phyloP scores from a whole-genome alignment of 2,888 invertebrate species.

The Melanargia galathea region DNA sequence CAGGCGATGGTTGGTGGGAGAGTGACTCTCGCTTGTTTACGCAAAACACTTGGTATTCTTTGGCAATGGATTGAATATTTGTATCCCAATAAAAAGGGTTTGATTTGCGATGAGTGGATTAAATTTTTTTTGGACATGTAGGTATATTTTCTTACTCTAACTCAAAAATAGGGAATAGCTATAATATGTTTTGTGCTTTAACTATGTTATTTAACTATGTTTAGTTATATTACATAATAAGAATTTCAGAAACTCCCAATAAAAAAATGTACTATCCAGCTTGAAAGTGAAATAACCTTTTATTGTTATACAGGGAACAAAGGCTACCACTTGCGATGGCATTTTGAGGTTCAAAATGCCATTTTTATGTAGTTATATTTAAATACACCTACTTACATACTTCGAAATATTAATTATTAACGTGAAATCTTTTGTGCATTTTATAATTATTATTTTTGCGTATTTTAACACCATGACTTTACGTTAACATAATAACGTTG shows the following conservation, averaged over 20 bases:
- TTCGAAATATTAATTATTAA: neutral
- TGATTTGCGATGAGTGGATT: too few relatives aligned
- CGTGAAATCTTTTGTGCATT: too few relatives aligned
- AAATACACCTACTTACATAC: neutral
- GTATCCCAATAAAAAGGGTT: too few relatives aligned
- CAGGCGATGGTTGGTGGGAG: too few relatives aligned
- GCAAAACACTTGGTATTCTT: too few relatives aligned
- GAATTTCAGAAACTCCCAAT: constrained; percentile 1
- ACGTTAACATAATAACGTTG: too few relatives aligned
- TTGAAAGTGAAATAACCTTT: constrained; percentile 15
- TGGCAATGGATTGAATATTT: too few relatives aligned
- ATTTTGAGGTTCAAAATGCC: constrained; percentile 7
- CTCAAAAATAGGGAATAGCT: neutral
- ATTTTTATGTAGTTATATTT: neutral
- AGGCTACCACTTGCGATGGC: constrained; percentile 10
- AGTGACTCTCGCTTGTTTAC: too few relatives aligned
- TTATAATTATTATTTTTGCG: too few relatives aligned
- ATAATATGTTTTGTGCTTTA: neutral
- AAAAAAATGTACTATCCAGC: constrained; percentile 8
- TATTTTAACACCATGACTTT: neutral
- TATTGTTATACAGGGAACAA: constrained; percentile 11
- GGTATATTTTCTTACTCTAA: too few relatives aligned
- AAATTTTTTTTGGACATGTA: too few relatives aligned
- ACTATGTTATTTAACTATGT: neutral
- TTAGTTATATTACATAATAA: too few relatives aligned